Evolutionary conservation across 2,113 vertebrate genomes (phyloP).

Genomic region (Litocranius walleri): DNA sequence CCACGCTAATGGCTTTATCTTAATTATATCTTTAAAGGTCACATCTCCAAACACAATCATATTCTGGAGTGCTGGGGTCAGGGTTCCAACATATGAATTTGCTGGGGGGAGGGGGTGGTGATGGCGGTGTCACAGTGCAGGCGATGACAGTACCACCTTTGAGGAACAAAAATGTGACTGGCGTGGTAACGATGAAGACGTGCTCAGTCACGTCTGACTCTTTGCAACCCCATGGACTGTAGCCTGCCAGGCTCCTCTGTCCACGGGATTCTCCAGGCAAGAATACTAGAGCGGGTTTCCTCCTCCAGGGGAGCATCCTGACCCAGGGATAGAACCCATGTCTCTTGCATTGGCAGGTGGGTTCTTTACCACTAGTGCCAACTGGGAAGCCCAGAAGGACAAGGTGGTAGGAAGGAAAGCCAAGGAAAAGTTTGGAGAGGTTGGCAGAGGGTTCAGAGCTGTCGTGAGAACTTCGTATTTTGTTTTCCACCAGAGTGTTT

Average conservation of each 20-base stretch:
- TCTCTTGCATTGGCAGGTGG: not conserved
- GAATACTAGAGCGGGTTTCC: not conserved
- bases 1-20: not conserved
- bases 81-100: not conserved
- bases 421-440: not conserved
- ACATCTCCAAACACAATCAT: not conserved
- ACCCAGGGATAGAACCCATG: not conserved
- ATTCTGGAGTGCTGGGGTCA: not conserved
- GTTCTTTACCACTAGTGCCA: not conserved
- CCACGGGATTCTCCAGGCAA: not conserved
- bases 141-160: not conserved
- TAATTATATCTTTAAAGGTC: not conserved
- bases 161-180: not conserved
- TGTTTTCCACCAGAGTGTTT: not conserved
- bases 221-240: not conserved
- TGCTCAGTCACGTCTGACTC: not conserved
- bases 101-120: accelerated
- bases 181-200: not conserved
- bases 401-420: not conserved
- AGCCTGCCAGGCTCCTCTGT: not conserved
- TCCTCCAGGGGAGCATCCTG: not conserved
- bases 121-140: accelerated
- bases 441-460: not conserved
- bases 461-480: not conserved
- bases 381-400: not conserved